These are phyloP conservation scores for Drosophila anomelani DNA, from an alignment of 2,888 invertebrate genomes.

Conservation along the genomic window DNA sequence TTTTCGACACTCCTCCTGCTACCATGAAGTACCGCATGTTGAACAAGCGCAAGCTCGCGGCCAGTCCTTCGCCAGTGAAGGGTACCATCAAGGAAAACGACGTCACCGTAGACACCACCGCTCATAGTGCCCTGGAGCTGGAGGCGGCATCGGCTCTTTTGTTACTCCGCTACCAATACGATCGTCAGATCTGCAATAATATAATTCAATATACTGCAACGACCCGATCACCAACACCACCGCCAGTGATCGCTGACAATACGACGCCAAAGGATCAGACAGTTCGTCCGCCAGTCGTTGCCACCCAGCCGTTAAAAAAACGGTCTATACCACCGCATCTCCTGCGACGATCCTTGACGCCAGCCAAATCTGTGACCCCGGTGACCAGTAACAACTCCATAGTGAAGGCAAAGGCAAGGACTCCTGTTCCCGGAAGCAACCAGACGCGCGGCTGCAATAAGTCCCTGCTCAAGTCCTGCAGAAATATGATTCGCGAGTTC, in stretches of 20 bases:
- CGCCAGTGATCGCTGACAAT: conserved; percentile 41
- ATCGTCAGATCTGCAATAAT: conserved; percentile 25
- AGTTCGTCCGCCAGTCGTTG: conserved; percentile 11
- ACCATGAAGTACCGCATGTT: conserved; percentile 56
- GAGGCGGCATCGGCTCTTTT: conserved; percentile 70
- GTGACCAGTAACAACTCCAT: conserved; percentile 21
- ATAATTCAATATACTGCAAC: conserved; percentile 15
- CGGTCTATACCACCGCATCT: conserved; percentile 61
- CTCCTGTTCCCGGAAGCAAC: background rate
- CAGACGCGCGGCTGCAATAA: conserved; percentile 52
- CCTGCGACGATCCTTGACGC: conserved; percentile 53
- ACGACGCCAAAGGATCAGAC: conserved; percentile 65
- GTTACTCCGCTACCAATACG: conserved; percentile 65
- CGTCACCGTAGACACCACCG: background rate
- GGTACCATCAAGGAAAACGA: background rate
- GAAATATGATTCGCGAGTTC: conserved; percentile 74
- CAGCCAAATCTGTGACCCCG: conserved; percentile 36
- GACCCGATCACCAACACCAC: conserved; percentile 21
- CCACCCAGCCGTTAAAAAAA: conserved; percentile 65
- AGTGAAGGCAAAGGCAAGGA: conserved; percentile 52
- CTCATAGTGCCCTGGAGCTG: conserved; percentile 49
- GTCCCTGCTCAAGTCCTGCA: conserved; percentile 64
- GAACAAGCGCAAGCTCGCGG: conserved; percentile 32
- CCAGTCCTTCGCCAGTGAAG: conserved; percentile 30
- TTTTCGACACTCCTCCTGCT: conserved; percentile 9